Percentiles rank a stretch among this genome's conserved stretches.
phyloP scores from a whole-genome alignment of 1,140 invertebrate species.

The Dreissena polymorpha region DNA sequence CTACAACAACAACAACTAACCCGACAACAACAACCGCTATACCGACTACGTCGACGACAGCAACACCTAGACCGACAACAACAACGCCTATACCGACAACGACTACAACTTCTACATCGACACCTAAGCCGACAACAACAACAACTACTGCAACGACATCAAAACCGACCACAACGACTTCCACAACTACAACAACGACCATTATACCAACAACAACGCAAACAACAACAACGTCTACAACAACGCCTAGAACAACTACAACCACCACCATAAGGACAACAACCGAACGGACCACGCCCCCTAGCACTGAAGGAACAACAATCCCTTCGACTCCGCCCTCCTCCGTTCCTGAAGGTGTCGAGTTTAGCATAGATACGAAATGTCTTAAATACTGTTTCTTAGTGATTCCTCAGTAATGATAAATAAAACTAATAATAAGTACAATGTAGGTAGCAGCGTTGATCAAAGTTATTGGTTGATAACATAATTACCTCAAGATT shows the following conservation, averaged over 20 bases:
- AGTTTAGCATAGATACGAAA: background rate
- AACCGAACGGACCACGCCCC: background rate
- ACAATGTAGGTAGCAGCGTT: too few species aligned
- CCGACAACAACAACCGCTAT: conserved; percentile 16
- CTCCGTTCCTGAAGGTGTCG: background rate
- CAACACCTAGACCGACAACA: conserved; percentile 5
- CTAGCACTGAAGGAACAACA: background rate
- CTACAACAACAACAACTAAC: background rate
- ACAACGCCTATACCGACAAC: background rate
- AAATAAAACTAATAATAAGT: too few species aligned
- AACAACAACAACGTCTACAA: background rate
- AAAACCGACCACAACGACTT: background rate
- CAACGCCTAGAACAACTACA: background rate
- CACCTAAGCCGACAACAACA: background rate
- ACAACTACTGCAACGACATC: background rate
- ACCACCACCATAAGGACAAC: background rate
- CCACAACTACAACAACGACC: background rate
- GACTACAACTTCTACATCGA: conserved; percentile 7
- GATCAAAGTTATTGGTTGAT: too few species aligned
- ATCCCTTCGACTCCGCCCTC: background rate
- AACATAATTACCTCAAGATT: too few species aligned
- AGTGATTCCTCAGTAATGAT: too few species aligned
- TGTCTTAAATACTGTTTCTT: too few species aligned
- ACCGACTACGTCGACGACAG: conserved; percentile 2
- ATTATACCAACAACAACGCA: background rate